Conservation (phyloP, 2,797 vertebrate species). For the Chelon labrosus region DNA sequence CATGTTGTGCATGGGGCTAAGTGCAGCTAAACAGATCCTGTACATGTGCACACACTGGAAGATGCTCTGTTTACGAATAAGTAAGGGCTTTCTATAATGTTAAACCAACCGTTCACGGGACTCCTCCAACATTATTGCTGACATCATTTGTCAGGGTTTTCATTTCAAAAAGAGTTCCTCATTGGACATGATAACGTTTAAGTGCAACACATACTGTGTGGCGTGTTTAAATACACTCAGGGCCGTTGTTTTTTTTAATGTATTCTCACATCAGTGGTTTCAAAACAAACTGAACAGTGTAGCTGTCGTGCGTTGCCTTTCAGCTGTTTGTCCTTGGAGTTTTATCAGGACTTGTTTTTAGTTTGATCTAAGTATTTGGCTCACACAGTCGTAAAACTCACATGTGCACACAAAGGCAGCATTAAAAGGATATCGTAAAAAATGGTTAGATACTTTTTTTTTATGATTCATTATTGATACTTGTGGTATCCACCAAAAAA, state of each 20-base stretch:
- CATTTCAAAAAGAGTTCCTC: background rate
- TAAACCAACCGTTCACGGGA: background rate
- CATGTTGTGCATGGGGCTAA: too few species aligned
- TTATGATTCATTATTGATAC: constrained; percentile 40
- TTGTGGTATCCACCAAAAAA: constrained; percentile 69
- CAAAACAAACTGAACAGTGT: background rate
- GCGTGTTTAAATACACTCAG: background rate
- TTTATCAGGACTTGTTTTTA: background rate
- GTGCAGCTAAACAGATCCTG: too few species aligned
- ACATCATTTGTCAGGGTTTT: background rate
- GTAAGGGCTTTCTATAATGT: background rate
- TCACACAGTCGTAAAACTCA: too few species aligned
- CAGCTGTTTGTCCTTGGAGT: constrained; percentile 3
- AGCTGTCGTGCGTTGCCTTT: background rate
- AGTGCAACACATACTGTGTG: background rate
- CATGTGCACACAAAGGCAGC: constrained; percentile 2
- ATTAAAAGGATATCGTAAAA: too few species aligned
- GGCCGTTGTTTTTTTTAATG: background rate
- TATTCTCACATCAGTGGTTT: background rate
- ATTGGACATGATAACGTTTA: background rate
- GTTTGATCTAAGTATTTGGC: too few species aligned
- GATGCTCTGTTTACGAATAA: background rate
- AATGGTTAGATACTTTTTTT: too few species aligned
- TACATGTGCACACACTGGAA: background rate
- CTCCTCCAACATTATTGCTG: background rate